Conservation (phyloP, 2,113 vertebrate genomes). For the Quiscalus mexicanus region DNA sequence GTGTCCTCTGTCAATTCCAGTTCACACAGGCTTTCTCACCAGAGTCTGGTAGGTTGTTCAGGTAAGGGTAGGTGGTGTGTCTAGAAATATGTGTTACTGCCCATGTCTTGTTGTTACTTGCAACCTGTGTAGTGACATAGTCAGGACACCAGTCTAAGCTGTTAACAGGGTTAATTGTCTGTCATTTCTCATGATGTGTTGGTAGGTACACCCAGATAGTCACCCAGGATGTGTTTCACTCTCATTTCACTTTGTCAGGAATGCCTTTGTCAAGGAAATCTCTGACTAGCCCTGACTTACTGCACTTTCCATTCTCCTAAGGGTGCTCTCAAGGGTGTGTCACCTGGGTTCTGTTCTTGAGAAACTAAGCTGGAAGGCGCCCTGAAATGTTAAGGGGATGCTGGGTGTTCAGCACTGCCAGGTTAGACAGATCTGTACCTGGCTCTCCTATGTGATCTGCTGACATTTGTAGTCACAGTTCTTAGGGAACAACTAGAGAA, state of each 20-base stretch:
- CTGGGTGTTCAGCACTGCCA: background rate
- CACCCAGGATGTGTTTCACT: background rate
- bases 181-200: background rate
- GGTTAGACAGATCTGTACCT: background rate
- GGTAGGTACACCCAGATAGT: background rate
- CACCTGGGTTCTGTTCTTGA: background rate
- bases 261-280: background rate
- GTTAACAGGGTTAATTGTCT: background rate
- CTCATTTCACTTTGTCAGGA: background rate
- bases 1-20: background rate
- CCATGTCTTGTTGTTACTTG: background rate
- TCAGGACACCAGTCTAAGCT: background rate
- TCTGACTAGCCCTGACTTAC: background rate
- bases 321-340: background rate
- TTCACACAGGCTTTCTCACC: background rate
- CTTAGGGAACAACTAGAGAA: background rate
- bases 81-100: background rate
- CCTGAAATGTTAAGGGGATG: background rate
- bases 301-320: background rate
- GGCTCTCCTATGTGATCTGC: rapidly evolving
- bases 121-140: background rate
- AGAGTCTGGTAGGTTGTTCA: background rate
- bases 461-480: background rate
- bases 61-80: background rate
- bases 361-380: background rate